Evolutionary conservation across 1,140 invertebrate genomes (phyloP), one percentile per base, ranked within the genome.

Genomic region (Drosophila lowei): DNA sequence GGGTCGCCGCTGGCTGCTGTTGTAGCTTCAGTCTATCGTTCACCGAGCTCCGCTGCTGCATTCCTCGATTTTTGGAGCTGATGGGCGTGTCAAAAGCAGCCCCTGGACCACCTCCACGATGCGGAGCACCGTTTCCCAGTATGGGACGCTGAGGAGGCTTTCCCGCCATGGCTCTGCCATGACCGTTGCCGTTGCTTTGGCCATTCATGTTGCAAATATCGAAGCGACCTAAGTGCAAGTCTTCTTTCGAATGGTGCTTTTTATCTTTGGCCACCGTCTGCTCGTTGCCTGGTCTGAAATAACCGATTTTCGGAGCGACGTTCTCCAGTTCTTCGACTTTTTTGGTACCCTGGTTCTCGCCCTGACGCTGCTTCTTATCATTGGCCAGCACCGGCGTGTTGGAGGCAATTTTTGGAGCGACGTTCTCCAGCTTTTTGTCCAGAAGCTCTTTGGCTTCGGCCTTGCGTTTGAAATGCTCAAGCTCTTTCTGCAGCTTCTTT

Each of bases 121-220:
- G 64, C 15, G 68, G 54, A 2, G 76, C 78, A 67, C 78, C 88
- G 21, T 86, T 74, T 5, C 81, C 81, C 23, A 86, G 43, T 6
- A 86, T 86, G 28, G 81, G 68, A 30, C 81, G 81, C 23, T 88
- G 34, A 3, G 72, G 50, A 0, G 65, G 73, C 5, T 85, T 85
- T 44, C 68, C 60, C 0, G 49, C 42, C 15, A 57, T 56, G 28
- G 44, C 7, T 4, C 52, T 70, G 42, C 28, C 15, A 9, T 70
- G 56, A 0, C 72, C 71, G 21, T 75, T 74, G 38, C 25, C 48
- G 23, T 61, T 74, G 38, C 25, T 53, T 2, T 62, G 65, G 7
- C 28, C 55, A 23, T 77, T 65, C 67, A 59, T 79, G 15, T 28
- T 4, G 41, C 13, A 6, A 18, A 38, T 54, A 11, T 42, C 30